Conservation (phyloP, 2,888 invertebrate species). For the Aproaerema taeniolella region DNA sequence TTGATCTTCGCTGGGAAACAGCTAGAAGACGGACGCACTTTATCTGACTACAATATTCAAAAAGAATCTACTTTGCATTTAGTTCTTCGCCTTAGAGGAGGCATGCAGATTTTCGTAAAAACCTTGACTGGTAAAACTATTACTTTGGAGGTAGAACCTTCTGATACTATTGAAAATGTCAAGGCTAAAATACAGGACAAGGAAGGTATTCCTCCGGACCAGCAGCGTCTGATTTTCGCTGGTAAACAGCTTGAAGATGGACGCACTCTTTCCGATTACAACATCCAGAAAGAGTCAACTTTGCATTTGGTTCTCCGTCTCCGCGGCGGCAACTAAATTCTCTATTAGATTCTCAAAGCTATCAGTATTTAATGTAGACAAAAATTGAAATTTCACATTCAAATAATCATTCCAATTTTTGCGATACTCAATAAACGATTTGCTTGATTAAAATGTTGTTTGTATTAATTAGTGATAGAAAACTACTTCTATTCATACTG, state of each 20-base stretch:
- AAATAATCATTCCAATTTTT: slow-evolving; percentile 43
- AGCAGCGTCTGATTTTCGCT: slow-evolving; percentile 24
- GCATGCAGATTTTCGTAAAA: slow-evolving; percentile 27
- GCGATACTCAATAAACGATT: slow-evolving; percentile 32
- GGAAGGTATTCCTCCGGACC: slow-evolving; percentile 25
- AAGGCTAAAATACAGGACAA: slow-evolving; percentile 26
- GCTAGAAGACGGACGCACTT: slow-evolving; percentile 22
- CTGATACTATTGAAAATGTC: slow-evolving; percentile 26
- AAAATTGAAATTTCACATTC: slow-evolving; percentile 21
- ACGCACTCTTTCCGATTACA: slow-evolving; percentile 20
- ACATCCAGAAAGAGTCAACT: slow-evolving; percentile 20
- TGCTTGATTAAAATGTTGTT: slow-evolving; percentile 25
- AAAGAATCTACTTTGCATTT: slow-evolving; percentile 28
- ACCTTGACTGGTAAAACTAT: slow-evolving; percentile 26
- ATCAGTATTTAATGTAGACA: slow-evolving; percentile 13
- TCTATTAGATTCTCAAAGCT: slow-evolving; percentile 13
- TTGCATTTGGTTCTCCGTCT: slow-evolving; percentile 18
- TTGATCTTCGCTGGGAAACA: slow-evolving; percentile 24
- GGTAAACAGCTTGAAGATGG: slow-evolving; percentile 23
- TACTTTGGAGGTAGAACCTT: slow-evolving; percentile 22
- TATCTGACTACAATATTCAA: slow-evolving; percentile 24
- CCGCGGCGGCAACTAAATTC: slow-evolving; percentile 18
- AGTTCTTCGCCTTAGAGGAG: slow-evolving; percentile 18
- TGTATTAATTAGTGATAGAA: no score
- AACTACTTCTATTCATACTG: no score